Conservation (phyloP, 2,797 vertebrate species). For the Premnoplex brunnescens region DNA sequence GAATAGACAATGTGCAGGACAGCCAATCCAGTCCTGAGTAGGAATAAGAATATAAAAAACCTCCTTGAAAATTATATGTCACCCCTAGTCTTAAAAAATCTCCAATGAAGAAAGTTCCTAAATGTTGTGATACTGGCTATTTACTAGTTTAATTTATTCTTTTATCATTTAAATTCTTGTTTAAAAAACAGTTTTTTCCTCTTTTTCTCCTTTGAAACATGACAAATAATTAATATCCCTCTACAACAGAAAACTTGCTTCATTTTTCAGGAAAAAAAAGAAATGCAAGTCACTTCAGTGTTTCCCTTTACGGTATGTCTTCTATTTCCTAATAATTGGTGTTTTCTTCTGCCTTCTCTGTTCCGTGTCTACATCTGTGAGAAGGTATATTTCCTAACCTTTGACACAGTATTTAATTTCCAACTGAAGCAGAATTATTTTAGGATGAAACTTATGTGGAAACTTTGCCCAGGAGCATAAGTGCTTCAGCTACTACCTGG, state of each 20-base stretch:
- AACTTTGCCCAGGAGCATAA: background rate
- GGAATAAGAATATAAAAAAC: background rate
- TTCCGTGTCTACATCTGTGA: background rate
- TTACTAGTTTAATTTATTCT: background rate
- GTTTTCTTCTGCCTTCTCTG: background rate
- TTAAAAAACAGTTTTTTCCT: background rate
- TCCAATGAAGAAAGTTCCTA: background rate
- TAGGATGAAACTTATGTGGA: background rate
- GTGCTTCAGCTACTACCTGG: background rate
- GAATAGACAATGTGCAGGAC: background rate
- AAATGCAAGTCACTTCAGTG: background rate
- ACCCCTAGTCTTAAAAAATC: background rate
- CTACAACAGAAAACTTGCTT: background rate
- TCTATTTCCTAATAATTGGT: background rate
- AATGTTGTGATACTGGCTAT: fast-evolving
- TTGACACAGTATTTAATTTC: background rate
- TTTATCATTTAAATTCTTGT: background rate
- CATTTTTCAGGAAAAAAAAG: background rate
- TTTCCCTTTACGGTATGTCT: background rate
- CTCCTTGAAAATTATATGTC: background rate
- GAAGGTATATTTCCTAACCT: background rate
- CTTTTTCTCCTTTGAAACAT: background rate
- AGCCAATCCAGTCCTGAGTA: background rate
- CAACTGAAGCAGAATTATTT: background rate
- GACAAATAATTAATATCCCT: background rate